Evolutionary conservation across 2,888 invertebrate species (phyloP).

Genomic region (Meteorus colon): DNA sequence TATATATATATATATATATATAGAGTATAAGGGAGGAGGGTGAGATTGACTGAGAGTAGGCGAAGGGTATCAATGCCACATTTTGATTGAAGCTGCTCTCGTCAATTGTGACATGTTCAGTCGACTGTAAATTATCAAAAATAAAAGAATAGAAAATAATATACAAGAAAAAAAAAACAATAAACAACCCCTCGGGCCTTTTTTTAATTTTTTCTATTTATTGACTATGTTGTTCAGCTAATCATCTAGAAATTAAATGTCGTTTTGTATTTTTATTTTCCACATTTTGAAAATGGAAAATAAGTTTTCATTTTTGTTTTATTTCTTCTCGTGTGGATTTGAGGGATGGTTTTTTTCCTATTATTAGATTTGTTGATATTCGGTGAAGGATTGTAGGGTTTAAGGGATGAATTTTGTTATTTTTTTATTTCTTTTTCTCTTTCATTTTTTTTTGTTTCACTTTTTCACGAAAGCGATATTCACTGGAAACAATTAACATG

Average conservation of each 20-base stretch:
- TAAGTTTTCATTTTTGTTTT: no score
- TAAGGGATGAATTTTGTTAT: no score
- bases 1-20: slow-evolving; percentile 57
- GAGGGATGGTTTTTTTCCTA: no score
- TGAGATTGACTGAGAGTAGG: slow-evolving; percentile 55
- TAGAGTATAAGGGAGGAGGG: slow-evolving; percentile 48
- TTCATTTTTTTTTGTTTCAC: slow-evolving; percentile 45
- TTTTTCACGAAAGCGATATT: slow-evolving; percentile 1
- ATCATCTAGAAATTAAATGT: not conserved
- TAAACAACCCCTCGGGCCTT: not conserved
- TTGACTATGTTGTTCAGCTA: not conserved
- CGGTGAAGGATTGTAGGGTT: no score
- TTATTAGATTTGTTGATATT: no score
- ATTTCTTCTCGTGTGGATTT: no score
- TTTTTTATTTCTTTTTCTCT: slow-evolving; percentile 15
- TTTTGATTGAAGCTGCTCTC: slow-evolving; percentile 70
- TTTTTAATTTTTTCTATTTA: not conserved
- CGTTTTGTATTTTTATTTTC: not conserved
- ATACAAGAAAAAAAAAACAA: slow-evolving; percentile 60
- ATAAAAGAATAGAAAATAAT: slow-evolving; percentile 50
- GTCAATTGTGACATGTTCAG: slow-evolving; percentile 71
- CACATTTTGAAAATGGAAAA: no score
- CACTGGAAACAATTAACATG: slow-evolving; percentile 65
- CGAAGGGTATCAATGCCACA: slow-evolving; percentile 68
- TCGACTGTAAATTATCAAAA: slow-evolving; percentile 60